Percentiles rank a stretch among this genome's conserved stretches.
Evolutionary conservation across 2,113 vertebrate genomes (phyloP).

Genomic region (Otus sunia): DNA sequence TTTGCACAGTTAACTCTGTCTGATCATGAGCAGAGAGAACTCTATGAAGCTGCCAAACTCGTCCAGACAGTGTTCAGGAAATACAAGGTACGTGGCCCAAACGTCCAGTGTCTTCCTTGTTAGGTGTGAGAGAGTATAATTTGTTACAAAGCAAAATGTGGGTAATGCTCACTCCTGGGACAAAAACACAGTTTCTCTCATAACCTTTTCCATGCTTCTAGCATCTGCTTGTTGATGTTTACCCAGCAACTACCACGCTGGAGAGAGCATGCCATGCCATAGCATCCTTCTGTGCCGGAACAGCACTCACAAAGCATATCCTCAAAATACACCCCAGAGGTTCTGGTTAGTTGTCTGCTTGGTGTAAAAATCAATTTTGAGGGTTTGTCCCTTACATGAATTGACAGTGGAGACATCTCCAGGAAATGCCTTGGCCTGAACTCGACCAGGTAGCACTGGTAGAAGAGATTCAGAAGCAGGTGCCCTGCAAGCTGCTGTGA

Average conservation of each 20-base stretch:
- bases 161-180: neutral
- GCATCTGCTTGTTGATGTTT: neutral
- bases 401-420: neutral
- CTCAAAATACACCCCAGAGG: neutral
- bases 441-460: rapidly evolving
- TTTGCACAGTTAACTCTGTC: conserved; percentile 97
- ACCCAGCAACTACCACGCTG: neutral
- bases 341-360: neutral
- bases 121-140: neutral
- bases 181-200: neutral
- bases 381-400: neutral
- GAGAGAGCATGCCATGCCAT: neutral
- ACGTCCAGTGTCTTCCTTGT: neutral
- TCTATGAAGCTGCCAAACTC: conserved; percentile 95
- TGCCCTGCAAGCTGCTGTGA: neutral
- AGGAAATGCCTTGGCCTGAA: neutral
- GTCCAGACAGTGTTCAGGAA: conserved; percentile 98
- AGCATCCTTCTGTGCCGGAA: neutral
- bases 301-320: neutral
- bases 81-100: conserved; percentile 88
- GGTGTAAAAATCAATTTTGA: neutral
- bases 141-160: neutral
- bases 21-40: conserved; percentile 96
- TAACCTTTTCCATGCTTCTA: neutral
- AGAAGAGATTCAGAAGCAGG: neutral